Conservation (phyloP, 2,113 vertebrate species). For the Ranitomeya imitator region DNA sequence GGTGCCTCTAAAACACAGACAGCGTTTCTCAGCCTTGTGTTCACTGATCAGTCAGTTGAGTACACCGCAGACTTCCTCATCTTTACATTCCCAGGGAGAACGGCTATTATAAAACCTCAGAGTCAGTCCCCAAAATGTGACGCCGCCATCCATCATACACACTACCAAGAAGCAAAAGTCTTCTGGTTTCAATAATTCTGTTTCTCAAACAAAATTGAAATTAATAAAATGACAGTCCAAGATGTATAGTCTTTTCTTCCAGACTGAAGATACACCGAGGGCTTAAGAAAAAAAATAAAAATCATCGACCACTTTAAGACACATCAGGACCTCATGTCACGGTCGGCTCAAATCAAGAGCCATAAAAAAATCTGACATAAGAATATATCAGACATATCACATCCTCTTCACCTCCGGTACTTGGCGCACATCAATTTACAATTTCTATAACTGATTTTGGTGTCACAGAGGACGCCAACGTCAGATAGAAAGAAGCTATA, state of each 20-base stretch:
- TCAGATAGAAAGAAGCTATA: constrained; percentile 13
- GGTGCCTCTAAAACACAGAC: constrained; percentile 6
- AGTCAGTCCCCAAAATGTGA: constrained; percentile 42
- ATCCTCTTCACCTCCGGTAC: not conserved
- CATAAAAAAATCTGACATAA: not conserved
- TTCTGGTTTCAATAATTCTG: constrained; percentile 45
- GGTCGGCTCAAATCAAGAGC: not conserved
- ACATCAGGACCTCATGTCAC: not conserved
- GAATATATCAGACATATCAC: not conserved
- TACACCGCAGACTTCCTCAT: constrained; percentile 24
- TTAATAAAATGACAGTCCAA: constrained; percentile 51
- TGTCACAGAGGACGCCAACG: constrained; percentile 18
- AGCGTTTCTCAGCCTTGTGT: not conserved
- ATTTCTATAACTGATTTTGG: constrained; percentile 12
- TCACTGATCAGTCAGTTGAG: constrained; percentile 27
- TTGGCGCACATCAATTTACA: not conserved
- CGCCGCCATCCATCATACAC: constrained; percentile 43
- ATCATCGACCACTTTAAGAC: not conserved
- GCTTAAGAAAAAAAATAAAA: constrained; percentile 15
- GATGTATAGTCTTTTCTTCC: constrained; percentile 40
- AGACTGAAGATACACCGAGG: constrained; percentile 7
- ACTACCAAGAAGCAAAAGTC: constrained; percentile 38
- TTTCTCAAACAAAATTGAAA: constrained; percentile 44
- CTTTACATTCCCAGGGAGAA: constrained; percentile 27
- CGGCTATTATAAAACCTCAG: constrained; percentile 49